A percentile compares a stretch with the other conserved stretches of the same genome.
phyloP scores from a whole-genome alignment of 2,113 vertebrate genomes.

The Chinchilla lanigera region DNA sequence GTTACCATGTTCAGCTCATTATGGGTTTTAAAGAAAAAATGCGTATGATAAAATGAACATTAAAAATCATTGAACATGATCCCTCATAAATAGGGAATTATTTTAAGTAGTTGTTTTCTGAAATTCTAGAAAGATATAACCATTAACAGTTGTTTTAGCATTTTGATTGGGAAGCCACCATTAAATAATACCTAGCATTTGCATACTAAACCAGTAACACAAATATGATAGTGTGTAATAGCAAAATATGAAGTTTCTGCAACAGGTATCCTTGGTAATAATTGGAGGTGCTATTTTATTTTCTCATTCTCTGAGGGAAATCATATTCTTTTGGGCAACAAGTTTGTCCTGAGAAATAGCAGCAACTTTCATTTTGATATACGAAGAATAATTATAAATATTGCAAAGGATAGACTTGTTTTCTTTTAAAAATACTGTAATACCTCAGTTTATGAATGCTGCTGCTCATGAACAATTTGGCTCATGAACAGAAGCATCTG shows the following conservation, averaged over 20 bases:
- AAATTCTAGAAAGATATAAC: neutral
- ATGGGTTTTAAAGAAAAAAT: constrained; percentile 23
- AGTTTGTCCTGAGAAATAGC: neutral
- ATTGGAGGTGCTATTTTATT: neutral
- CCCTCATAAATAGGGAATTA: neutral
- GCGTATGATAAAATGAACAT: neutral
- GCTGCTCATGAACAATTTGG: neutral
- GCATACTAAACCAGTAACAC: neutral
- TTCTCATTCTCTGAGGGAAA: neutral
- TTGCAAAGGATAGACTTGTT: neutral
- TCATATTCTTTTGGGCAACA: neutral
- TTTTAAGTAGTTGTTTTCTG: neutral
- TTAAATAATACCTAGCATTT: neutral
- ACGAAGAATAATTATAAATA: neutral
- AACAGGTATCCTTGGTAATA: neutral
- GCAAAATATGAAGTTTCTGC: neutral
- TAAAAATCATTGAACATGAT: neutral
- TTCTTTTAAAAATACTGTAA: neutral
- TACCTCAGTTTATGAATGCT: neutral
- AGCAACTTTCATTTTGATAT: neutral
- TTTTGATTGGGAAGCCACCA: neutral
- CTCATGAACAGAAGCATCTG: neutral
- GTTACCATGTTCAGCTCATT: neutral
- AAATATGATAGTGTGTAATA: neutral
- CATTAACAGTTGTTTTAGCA: neutral